phyloP scores from a whole-genome alignment of 1,140 invertebrate genomes.

The Probaryconus sp. region DNA sequence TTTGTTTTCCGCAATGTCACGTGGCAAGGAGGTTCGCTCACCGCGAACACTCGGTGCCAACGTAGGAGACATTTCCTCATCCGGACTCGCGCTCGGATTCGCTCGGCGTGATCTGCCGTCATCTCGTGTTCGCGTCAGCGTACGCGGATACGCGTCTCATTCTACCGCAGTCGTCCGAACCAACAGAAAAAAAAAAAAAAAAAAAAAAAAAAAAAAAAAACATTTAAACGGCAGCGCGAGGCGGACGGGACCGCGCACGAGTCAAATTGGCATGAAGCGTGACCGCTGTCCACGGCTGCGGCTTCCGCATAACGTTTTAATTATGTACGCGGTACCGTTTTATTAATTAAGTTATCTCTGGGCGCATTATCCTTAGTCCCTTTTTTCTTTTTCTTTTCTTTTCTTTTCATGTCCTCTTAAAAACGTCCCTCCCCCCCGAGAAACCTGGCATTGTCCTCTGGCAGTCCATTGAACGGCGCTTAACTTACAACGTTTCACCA shows the following conservation, averaged over 20 bases:
- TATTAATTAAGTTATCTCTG: conserved; percentile 70
- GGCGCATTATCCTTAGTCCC: conserved; percentile 5
- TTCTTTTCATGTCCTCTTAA: too few species aligned
- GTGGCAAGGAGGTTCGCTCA: conserved; percentile 46
- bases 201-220: conserved; percentile 21
- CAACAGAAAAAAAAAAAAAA: conserved; percentile 7
- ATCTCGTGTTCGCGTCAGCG: too few species aligned
- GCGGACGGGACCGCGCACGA: conserved; percentile 23
- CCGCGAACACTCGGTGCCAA: conserved; percentile 35
- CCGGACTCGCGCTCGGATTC: conserved; percentile 58
- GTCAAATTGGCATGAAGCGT: conserved; percentile 77
- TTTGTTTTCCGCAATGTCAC: conserved; percentile 61
- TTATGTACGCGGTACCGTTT: conserved; percentile 71
- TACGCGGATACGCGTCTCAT: conserved; percentile 23
- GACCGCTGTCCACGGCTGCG: conserved; percentile 71
- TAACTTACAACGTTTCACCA: too few species aligned
- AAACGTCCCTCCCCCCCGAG: background rate
- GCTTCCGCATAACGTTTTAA: conserved; percentile 75
- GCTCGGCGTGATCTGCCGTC: conserved; percentile 32
- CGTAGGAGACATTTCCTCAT: conserved; percentile 60
- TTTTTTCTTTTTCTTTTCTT: conserved; percentile 13
- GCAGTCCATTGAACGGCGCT: background rate
- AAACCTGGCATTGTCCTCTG: conserved; percentile 1
- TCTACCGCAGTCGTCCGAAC: conserved; percentile 3
- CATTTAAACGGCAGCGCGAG: conserved; percentile 32